Conservation (phyloP, 2,888 invertebrate species). For the Sinohyriopsis cumingii region DNA sequence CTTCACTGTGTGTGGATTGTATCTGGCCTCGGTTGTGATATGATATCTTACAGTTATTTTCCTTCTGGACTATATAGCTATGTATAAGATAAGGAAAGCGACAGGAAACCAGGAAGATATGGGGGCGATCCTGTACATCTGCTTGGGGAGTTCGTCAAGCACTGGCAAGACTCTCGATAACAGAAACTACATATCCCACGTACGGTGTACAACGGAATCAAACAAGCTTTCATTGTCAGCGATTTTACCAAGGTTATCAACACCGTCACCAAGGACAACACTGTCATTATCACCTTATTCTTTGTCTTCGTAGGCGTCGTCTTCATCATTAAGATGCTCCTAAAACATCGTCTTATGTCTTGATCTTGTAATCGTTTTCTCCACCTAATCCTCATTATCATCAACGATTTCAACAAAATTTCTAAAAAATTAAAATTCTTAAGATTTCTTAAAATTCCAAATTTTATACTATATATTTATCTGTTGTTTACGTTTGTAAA, state of each 20-base stretch:
- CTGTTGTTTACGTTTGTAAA: too few relatives aligned
- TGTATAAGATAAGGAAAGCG: constrained; percentile 24
- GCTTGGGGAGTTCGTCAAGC: constrained; percentile 78
- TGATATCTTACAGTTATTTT: constrained; percentile 90
- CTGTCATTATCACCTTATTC: too few relatives aligned
- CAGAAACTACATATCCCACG: constrained; percentile 95
- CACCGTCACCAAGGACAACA: too few relatives aligned
- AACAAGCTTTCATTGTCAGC: constrained; percentile 96
- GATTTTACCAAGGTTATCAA: constrained; percentile 73
- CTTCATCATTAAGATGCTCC: too few relatives aligned
- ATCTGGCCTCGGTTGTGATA: constrained; percentile 87
- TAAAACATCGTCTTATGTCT: too few relatives aligned
- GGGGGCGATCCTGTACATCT: constrained; percentile 27
- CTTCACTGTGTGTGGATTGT: constrained; percentile 90
- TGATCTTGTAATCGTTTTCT: too few relatives aligned
- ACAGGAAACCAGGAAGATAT: background rate
- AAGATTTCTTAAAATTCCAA: too few relatives aligned
- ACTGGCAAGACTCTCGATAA: constrained; percentile 87
- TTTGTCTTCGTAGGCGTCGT: too few relatives aligned
- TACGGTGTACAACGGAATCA: constrained; percentile 97
- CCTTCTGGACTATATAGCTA: constrained; percentile 81
- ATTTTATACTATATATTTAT: too few relatives aligned
- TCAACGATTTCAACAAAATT: too few relatives aligned
- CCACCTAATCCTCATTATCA: too few relatives aligned
- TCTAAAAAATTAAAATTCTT: too few relatives aligned